Conservation (phyloP, 2,113 vertebrate species). For the Siphamia tubifer region DNA sequence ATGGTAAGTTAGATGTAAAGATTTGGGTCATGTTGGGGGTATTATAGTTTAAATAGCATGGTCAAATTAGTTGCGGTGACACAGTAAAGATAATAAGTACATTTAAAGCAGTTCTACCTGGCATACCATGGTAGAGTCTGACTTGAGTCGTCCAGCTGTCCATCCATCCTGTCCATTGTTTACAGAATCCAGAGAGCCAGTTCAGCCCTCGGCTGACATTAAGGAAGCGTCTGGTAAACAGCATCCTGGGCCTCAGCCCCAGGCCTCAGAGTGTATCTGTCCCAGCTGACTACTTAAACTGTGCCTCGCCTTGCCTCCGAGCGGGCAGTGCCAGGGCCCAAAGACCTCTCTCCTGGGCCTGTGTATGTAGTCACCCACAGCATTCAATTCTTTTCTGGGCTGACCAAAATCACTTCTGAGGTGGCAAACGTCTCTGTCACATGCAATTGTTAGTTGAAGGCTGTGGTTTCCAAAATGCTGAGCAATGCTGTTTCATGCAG, state of each 20-base stretch:
- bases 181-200: conserved; percentile 82
- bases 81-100: background rate
- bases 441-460: background rate
- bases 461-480: conserved; percentile 36
- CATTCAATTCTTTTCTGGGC: conserved; percentile 29
- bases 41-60: background rate
- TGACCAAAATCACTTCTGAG: conserved; percentile 30
- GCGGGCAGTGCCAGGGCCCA: conserved; percentile 82
- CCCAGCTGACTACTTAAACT: conserved; percentile 85
- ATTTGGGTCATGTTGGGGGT: background rate
- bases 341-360: conserved; percentile 94
- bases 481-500: conserved; percentile 9
- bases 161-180: conserved; percentile 63
- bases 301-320: conserved; percentile 76
- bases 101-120: background rate
- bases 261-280: conserved; percentile 85
- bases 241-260: conserved; percentile 90
- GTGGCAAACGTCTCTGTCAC: conserved; percentile 3
- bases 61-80: background rate
- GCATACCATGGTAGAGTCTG: background rate
- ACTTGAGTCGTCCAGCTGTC: conserved; percentile 4
- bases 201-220: conserved; percentile 89
- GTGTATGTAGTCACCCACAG: conserved; percentile 85
- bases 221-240: conserved; percentile 94
- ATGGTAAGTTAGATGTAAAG: conserved; percentile 77